A percentile compares a stretch with the other conserved stretches of the same genome.
phyloP scores from a whole-genome alignment of 2,888 invertebrate species.

The Volucella zonaria region DNA sequence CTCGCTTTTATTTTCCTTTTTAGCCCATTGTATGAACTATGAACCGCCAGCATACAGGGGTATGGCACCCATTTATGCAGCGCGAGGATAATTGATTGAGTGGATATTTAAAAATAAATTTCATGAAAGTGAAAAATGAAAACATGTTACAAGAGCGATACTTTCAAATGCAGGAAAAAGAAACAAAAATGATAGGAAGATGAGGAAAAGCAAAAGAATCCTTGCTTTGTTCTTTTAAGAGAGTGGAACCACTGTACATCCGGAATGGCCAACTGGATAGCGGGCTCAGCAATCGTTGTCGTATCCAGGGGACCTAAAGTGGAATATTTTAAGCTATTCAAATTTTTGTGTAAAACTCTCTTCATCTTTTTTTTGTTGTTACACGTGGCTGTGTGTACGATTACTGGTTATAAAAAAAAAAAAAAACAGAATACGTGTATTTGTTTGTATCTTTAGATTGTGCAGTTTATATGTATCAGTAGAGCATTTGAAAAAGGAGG shows the following conservation, averaged over 20 bases:
- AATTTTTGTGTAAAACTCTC: constrained; percentile 21
- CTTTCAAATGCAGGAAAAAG: constrained; percentile 38
- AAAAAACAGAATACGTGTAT: constrained; percentile 19
- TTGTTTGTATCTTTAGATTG: constrained; percentile 19
- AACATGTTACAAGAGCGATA: constrained; percentile 40
- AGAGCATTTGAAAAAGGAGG: not conserved
- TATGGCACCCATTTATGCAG: constrained; percentile 55
- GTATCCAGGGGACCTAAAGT: constrained; percentile 2
- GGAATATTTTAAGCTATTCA: constrained; percentile 45
- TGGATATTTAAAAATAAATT: constrained; percentile 66
- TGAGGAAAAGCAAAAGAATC: constrained; percentile 18
- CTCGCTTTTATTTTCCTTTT: constrained; percentile 17
- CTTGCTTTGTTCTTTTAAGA: constrained; percentile 59
- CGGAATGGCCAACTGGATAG: not conserved
- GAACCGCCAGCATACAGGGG: not conserved
- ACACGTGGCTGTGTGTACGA: constrained; percentile 9
- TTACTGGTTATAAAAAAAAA: constrained; percentile 4
- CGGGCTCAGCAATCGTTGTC: not conserved
- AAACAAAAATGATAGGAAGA: not conserved
- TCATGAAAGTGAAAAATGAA: constrained; percentile 60
- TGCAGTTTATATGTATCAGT: constrained; percentile 13
- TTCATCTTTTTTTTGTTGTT: not conserved
- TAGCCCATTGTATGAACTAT: constrained; percentile 1
- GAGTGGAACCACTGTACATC: constrained; percentile 22
- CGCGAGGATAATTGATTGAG: constrained; percentile 67